Base-by-base conservation (phyloP, 2,113 vertebrate species). In the Gila orcuttii region DNA sequence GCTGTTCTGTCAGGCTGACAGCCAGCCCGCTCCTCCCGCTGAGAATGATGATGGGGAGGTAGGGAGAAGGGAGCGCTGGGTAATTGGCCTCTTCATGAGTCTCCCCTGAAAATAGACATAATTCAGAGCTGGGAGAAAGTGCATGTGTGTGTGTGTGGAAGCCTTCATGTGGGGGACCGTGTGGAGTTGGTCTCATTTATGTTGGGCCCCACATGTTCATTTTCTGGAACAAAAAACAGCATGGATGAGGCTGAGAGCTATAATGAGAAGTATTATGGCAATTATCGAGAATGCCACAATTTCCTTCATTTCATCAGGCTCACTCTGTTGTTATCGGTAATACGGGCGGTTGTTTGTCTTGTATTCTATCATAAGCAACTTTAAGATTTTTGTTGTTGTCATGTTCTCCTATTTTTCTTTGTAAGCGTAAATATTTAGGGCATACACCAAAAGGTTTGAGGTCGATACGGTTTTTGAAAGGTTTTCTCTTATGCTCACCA, bases 61-160 rank as follows among this genome's bases (percentile, higher is more conserved):
- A 84, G 84, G 68, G 39, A 79, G 50, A 83, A 59, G 74, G 87
- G 86, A 82, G 74, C 71, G 55, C 77, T 59, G 28, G 36, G 86
- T 83, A 89, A 86, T 89, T 87, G 88, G 88, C 79, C 88, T 89
- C 81, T 89, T 89, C 74, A 87, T 83, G 86, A 87, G 79, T 69
- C 83, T 85, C 74, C 33, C 62, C 31, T 79, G 88, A 87, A 89
- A 89, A 85, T 89, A 82, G 86, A 85, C 88, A 89, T 89, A 17
- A 89, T 87, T 87, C 84, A 78, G 79, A 74, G 60, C 62, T 33
- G 55, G 33, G 69, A 39, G 64, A 33, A 74, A 42, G 66, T 19
- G 64, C 15, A 12, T 66, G 52, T 57, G 52, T 21, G 52, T 15
- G 52, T 36, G 50, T n/a, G 64, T 21, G 66, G 66, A 31, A 39